These are phyloP conservation scores for Abrostola triplasia DNA, from an alignment of 2,888 invertebrate species.

Conservation along the genomic window DNA sequence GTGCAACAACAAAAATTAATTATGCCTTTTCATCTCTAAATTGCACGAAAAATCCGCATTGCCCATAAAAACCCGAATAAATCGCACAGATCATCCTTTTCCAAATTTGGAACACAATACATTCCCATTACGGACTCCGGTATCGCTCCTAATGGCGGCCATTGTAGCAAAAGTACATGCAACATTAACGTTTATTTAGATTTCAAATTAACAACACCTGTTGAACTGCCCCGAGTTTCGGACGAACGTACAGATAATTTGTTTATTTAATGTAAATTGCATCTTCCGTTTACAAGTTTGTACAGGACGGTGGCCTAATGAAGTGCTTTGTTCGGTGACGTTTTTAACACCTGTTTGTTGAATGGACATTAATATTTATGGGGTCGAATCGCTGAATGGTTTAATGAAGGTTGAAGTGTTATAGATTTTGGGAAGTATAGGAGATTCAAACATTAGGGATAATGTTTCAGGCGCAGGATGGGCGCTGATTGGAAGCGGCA, in stretches of 20 bases:
- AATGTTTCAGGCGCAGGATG: background rate
- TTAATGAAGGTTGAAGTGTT: slow-evolving; percentile 26
- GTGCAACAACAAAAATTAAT: background rate
- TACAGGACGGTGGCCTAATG: slow-evolving; percentile 62
- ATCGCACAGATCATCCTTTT: slow-evolving; percentile 40
- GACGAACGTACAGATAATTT: slow-evolving; percentile 71
- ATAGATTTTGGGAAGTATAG: slow-evolving; percentile 7
- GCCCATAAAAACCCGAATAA: slow-evolving; percentile 20
- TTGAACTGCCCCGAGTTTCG: slow-evolving; percentile 65
- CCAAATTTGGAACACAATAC: slow-evolving; percentile 59
- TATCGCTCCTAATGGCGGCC: slow-evolving; percentile 64
- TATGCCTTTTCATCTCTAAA: background rate
- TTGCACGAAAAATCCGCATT: background rate
- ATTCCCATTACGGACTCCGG: slow-evolving; percentile 56
- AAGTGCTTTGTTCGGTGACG: slow-evolving; percentile 60
- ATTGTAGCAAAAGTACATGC: slow-evolving; percentile 62
- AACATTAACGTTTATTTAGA: slow-evolving; percentile 77
- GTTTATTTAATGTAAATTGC: slow-evolving; percentile 80
- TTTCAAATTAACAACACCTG: slow-evolving; percentile 83
- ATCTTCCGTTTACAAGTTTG: slow-evolving; percentile 66
- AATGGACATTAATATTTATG: slow-evolving; percentile 48
- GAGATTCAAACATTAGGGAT: slow-evolving; percentile 12
- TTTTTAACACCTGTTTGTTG: slow-evolving; percentile 51
- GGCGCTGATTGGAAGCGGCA: background rate
- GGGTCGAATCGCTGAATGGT: slow-evolving; percentile 23